Evolutionary conservation across 2,888 invertebrate species (phyloP).

Genomic region (Capitulum mitella): DNA sequence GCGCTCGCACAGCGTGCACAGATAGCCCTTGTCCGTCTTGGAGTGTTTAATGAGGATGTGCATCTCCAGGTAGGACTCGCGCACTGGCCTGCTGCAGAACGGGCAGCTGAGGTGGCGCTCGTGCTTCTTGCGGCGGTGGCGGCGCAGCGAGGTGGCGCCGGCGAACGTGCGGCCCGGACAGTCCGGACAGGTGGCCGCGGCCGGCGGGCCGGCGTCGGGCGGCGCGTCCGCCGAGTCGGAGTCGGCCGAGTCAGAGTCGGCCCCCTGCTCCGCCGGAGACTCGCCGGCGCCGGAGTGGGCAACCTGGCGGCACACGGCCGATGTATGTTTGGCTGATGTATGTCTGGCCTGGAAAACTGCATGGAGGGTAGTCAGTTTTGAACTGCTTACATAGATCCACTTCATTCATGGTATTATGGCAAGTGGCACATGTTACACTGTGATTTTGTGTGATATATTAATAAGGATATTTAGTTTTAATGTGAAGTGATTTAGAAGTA

Average conservation of each 20-base stretch:
- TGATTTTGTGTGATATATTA: too few species aligned
- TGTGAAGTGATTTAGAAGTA: too few species aligned
- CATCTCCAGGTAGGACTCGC: background rate
- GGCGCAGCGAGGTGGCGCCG: slow-evolving; percentile 34
- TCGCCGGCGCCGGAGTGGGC: background rate
- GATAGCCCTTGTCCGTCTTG: background rate
- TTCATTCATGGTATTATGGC: too few species aligned
- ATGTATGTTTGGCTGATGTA: background rate
- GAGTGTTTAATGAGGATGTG: slow-evolving; percentile 21
- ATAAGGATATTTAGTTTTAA: too few species aligned
- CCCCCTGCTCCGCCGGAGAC: background rate
- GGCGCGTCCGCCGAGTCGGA: background rate
- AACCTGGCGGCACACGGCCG: background rate
- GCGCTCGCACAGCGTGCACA: background rate
- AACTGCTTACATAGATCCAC: background rate
- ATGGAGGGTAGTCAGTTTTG: background rate
- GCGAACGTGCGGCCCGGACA: slow-evolving; percentile 35
- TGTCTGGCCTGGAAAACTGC: background rate
- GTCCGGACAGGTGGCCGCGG: slow-evolving; percentile 28
- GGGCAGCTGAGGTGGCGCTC: slow-evolving; percentile 26
- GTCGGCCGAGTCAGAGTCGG: background rate
- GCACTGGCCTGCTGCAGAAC: background rate
- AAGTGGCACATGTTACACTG: too few species aligned
- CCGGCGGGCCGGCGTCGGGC: background rate
- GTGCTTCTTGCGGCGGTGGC: slow-evolving; percentile 36